A percentile compares a stretch with the other conserved stretches of the same genome.
Evolutionary conservation across 1,140 invertebrate species (phyloP).

Genomic region (Trichonephila clavata): DNA sequence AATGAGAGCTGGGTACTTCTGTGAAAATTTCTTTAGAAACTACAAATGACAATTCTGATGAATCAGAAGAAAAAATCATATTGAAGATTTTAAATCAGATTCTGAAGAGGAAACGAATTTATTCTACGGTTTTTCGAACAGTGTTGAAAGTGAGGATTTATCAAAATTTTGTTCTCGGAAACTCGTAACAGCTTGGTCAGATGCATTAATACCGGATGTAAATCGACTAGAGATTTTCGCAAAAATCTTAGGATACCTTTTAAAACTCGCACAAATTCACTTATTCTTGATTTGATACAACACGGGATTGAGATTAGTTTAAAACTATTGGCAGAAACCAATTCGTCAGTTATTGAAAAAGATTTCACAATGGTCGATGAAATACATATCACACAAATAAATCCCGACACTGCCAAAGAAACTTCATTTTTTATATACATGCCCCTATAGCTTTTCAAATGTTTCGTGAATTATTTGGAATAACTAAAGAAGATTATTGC

Average conservation of each 20-base stretch:
- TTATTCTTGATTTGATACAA: constrained; percentile 30
- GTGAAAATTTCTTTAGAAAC: not conserved
- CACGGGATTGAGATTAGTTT: constrained; percentile 22
- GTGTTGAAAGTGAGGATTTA: not conserved
- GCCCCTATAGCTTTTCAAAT: constrained; percentile 99
- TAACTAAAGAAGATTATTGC: constrained; percentile 98
- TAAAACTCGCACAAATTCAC: not conserved
- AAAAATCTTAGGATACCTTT: not conserved
- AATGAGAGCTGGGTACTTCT: not conserved
- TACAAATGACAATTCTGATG: not conserved
- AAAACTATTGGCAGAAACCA: not conserved
- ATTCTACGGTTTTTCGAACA: not conserved
- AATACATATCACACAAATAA: not conserved
- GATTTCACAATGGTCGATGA: constrained; percentile 27
- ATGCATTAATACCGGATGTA: not conserved
- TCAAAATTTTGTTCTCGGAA: not conserved
- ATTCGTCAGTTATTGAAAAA: not conserved
- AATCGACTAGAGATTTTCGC: not conserved
- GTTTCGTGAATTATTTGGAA: constrained; percentile 98
- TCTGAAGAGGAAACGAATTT: not conserved
- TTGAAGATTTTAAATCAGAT: not conserved
- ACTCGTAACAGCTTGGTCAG: not conserved
- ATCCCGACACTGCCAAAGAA: not conserved
- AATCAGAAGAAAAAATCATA: not conserved
- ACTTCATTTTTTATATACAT: constrained; percentile 94